Conservation (phyloP, 2,888 invertebrate species). For the Drosophila gaucha region DNA sequence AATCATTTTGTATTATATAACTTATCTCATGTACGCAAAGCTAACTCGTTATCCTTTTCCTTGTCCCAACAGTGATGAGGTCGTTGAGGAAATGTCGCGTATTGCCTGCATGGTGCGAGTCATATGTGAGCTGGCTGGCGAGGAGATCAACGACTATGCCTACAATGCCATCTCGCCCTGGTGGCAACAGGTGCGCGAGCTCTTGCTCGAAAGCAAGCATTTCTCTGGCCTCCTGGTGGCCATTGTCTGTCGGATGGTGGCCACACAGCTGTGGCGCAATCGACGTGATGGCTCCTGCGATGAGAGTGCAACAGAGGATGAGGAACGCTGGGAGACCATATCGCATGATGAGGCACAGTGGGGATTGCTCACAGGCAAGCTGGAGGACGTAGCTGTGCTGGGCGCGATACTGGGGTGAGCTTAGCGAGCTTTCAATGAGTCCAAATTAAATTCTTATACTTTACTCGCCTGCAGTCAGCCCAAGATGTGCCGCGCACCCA, state of each 20-base stretch:
- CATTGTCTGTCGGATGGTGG: slow-evolving; percentile 92
- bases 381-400: slow-evolving; percentile 94
- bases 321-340: slow-evolving; percentile 92
- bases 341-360: slow-evolving; percentile 94
- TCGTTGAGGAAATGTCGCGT: slow-evolving; percentile 88
- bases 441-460: background rate
- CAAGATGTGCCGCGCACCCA: slow-evolving; percentile 67
- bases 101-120: slow-evolving; percentile 88
- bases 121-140: slow-evolving; percentile 88
- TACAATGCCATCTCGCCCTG: slow-evolving; percentile 91
- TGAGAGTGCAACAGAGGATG: slow-evolving; percentile 83
- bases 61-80: slow-evolving; percentile 74
- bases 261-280: slow-evolving; percentile 82
- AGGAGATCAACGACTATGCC: slow-evolving; percentile 86
- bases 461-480: slow-evolving; percentile 64
- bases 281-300: slow-evolving; percentile 82
- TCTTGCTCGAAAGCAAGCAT: slow-evolving; percentile 90
- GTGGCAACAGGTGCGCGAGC: slow-evolving; percentile 92
- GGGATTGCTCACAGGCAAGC: slow-evolving; percentile 93
- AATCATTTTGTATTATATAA: no score
- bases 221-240: slow-evolving; percentile 93
- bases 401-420: slow-evolving; percentile 88
- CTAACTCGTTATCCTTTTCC: background rate
- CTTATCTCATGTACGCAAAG: no score
- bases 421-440: background rate